phyloP scores from a whole-genome alignment of 2,888 invertebrate species.

The Andricus quercusramuli region DNA sequence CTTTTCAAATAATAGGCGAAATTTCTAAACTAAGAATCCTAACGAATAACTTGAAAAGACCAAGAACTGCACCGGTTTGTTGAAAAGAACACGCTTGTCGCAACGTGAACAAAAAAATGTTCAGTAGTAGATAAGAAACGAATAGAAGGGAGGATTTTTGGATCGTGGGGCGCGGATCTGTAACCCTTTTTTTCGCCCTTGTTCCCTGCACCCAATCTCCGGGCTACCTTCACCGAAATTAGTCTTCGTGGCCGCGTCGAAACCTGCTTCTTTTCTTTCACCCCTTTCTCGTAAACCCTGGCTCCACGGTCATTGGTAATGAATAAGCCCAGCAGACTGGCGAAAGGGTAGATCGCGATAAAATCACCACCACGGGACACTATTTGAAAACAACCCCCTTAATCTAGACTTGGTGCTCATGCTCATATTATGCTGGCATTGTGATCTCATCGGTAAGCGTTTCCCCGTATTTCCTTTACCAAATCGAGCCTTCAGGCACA shows the following conservation, averaged over 20 bases:
- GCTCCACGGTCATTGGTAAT: conserved; percentile 52
- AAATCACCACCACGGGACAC: conserved; percentile 49
- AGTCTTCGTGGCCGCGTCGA: conserved; percentile 54
- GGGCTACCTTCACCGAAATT: conserved; percentile 50
- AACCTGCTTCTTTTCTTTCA: conserved; percentile 51
- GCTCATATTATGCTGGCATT: conserved; percentile 49
- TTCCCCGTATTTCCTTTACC: conserved; percentile 35
- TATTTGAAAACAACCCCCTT: conserved; percentile 55
- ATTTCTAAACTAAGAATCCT: conserved; percentile 9
- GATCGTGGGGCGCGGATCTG: conserved; percentile 29
- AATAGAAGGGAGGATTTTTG: conserved; percentile 27
- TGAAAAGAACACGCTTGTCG: conserved; percentile 10
- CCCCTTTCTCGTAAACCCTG: conserved; percentile 44
- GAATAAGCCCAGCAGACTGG: conserved; percentile 43
- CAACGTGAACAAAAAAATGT: neutral
- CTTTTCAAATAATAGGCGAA: neutral
- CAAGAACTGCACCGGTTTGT: conserved; percentile 22
- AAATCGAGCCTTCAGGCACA: neutral
- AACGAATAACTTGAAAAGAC: neutral
- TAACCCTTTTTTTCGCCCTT: conserved; percentile 35
- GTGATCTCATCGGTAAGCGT: conserved; percentile 55
- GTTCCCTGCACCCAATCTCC: conserved; percentile 16
- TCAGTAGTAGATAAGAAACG: conserved; percentile 24
- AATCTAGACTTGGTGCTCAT: conserved; percentile 45
- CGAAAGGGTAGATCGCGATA: conserved; percentile 53